phyloP scores from a whole-genome alignment of 2,888 invertebrate species.

The Linyphia triangularis region DNA sequence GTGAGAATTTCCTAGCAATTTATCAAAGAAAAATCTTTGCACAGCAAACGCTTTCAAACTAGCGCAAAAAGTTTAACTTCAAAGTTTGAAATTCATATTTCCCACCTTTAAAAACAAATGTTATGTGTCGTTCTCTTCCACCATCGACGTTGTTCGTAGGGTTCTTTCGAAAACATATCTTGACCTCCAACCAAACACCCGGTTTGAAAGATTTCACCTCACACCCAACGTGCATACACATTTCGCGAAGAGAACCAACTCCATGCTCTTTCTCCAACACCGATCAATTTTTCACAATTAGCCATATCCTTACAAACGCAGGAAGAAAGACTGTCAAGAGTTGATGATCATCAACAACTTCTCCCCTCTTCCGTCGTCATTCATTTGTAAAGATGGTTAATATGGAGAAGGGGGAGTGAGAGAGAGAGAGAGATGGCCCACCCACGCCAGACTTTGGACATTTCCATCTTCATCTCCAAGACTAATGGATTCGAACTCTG shows the following conservation, averaged over 20 bases:
- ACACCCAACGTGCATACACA: no score
- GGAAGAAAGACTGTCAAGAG: constrained; percentile 15
- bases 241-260: neutral
- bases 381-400: constrained; percentile 29
- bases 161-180: no score
- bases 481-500: constrained; percentile 72
- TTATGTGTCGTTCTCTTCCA: no score
- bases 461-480: constrained; percentile 60
- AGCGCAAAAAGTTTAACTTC: no score
- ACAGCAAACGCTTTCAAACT: no score
- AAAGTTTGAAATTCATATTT: no score
- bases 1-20: no score
- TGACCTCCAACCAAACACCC: no score
- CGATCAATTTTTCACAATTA: constrained; percentile 56
- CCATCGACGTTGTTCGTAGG: no score
- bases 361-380: constrained; percentile 20
- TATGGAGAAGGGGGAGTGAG: neutral
- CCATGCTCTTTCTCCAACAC: neutral
- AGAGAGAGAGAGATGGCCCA: constrained; percentile 24
- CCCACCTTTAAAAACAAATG: no score
- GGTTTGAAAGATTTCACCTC: no score
- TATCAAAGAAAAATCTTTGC: no score
- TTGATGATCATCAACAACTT: neutral
- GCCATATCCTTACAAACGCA: constrained; percentile 28
- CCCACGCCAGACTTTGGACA: constrained; percentile 57